phyloP scores from a whole-genome alignment of 2,888 invertebrate genomes.

The Sericinus montela region DNA sequence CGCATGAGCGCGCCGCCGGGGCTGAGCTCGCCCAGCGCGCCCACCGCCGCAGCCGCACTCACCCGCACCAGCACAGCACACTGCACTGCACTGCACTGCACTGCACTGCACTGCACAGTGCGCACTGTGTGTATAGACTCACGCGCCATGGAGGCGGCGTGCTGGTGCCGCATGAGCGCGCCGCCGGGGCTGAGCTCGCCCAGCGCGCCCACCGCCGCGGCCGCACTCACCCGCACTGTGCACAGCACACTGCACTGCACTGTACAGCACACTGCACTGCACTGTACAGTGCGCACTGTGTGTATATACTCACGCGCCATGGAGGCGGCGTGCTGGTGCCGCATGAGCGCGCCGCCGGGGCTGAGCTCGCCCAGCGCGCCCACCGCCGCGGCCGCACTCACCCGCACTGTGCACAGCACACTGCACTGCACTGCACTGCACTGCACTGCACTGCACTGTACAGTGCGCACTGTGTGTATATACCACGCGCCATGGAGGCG shows the following conservation, averaged over 20 bases:
- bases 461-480: background rate
- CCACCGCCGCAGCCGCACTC: constrained; percentile 59
- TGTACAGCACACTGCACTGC: too few relatives aligned
- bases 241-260: too few relatives aligned
- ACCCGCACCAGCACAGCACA: too few relatives aligned
- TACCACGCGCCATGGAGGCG: constrained; percentile 86
- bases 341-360: background rate
- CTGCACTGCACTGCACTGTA: background rate
- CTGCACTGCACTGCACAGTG: constrained; percentile 69
- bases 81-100: too few relatives aligned
- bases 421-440: background rate
- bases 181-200: constrained; percentile 97
- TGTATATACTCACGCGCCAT: background rate
- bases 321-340: background rate
- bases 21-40: constrained; percentile 92
- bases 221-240: too few relatives aligned
- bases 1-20: constrained; percentile 96
- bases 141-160: constrained; percentile 86
- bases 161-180: constrained; percentile 92
- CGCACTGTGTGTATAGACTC: constrained; percentile 82
- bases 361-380: background rate
- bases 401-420: too few relatives aligned
- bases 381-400: background rate
- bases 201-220: constrained; percentile 42
- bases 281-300: background rate